Conservation (phyloP, 2,113 vertebrate genomes). For the Oceanodroma tethys region DNA sequence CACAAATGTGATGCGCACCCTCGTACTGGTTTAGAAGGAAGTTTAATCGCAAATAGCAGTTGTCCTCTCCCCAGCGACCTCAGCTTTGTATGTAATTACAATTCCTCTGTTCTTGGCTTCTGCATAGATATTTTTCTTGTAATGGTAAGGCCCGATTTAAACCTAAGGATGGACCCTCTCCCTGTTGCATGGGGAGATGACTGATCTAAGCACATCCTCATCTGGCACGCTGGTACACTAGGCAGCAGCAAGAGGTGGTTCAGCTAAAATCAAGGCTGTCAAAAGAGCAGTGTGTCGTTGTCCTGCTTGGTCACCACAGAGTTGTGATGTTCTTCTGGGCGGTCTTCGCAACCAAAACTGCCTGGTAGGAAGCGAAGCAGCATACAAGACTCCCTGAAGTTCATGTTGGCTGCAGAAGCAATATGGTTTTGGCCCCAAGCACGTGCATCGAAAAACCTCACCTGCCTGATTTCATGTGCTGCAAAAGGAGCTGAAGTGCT, state of each 20-base stretch:
- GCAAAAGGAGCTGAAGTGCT: background rate
- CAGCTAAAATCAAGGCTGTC: background rate
- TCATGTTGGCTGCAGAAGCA: background rate
- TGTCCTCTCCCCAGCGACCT: too few relatives aligned
- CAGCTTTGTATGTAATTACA: background rate
- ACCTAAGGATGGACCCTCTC: background rate
- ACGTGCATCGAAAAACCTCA: fast-evolving
- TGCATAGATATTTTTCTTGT: background rate
- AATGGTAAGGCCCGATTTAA: background rate
- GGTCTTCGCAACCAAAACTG: too few relatives aligned
- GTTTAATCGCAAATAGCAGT: too few relatives aligned
- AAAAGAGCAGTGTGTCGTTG: background rate
- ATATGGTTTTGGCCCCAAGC: background rate
- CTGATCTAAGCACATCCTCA: background rate
- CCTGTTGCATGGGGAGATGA: too few relatives aligned
- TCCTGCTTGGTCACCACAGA: background rate
- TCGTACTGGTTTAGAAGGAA: background rate
- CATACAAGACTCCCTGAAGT: fast-evolving
- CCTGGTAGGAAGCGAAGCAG: background rate
- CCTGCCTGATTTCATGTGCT: fast-evolving
- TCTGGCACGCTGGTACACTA: fast-evolving
- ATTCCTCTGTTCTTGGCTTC: background rate
- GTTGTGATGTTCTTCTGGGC: background rate
- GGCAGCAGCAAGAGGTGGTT: background rate
- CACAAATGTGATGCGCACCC: fast-evolving